Evolutionary conservation across 2,113 vertebrate genomes (phyloP), one percentile per base, ranked within the genome.

Genomic region (Solenodon paradoxus): DNA sequence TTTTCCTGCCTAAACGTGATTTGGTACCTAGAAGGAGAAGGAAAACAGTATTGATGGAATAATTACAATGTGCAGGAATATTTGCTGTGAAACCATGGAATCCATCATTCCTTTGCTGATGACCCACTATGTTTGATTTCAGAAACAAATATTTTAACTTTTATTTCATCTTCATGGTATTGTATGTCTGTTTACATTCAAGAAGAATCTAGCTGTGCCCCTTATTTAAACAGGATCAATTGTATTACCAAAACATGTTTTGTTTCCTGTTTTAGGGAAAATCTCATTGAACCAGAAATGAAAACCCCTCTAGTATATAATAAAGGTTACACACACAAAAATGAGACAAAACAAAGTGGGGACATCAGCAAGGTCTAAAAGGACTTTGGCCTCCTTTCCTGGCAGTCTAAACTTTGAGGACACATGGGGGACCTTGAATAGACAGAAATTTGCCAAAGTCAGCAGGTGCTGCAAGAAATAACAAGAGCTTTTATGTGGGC

Each of bases 401-500:
- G 42, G 17, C n/a, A 89, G 35, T 4, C 49, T 55, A 61, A 92
- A 66, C 22, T 11, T 20, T 84, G 15, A 30, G 57, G 51, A 22
- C 75, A 47, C 66, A 68, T 42, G 57, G 13, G 35, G 10, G 19
- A 77, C 3, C 3, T 35, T 38, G 9, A 63, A 80, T 49, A 82
- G 49, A 59, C 6, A 49, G 32, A 94, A 79, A 77, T 75, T 71
- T 8, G 32, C 10, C n/a, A 53, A 53, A 51, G 53, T 42, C 22
- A 68, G 26, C 20, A 57, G 20, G 15, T 40, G n/a, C 0, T 40
- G 2, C 9, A 35, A 1, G 10, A 75, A 95, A 71, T 20, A 28
- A 47, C 0, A 26, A 2, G 24, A 12, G 6, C 7, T 51, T 51
- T 42, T 15, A 13, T n/a, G n/a, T n/a, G n/a, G n/a, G n/a, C n/a